Evolutionary conservation across 2,888 invertebrate genomes (phyloP).

Genomic region (Xanthia togata): DNA sequence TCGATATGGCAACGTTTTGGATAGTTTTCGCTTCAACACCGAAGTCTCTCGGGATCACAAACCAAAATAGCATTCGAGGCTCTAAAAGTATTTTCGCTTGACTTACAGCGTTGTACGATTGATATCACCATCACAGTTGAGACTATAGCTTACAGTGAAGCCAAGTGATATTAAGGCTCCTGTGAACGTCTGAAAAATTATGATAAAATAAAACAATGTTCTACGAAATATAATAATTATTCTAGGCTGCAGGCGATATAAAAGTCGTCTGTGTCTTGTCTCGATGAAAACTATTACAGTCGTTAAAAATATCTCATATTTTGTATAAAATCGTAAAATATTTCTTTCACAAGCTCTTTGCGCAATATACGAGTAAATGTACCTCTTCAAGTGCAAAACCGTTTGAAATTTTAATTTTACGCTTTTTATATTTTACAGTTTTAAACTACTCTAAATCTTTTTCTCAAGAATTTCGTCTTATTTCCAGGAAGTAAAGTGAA

Average conservation of each 20-base stretch:
- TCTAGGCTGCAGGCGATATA: slow-evolving; percentile 8
- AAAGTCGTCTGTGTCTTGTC: slow-evolving; percentile 27
- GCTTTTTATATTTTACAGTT: slow-evolving; percentile 35
- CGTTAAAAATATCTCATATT: slow-evolving; percentile 48
- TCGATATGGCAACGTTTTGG: slow-evolving; percentile 31
- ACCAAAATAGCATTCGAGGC: slow-evolving; percentile 20
- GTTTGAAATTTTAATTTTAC: slow-evolving; percentile 41
- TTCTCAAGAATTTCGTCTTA: slow-evolving; percentile 3
- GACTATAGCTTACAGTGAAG: neutral
- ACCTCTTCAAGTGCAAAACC: slow-evolving; percentile 29
- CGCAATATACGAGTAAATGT: slow-evolving; percentile 38
- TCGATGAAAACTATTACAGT: slow-evolving; percentile 31
- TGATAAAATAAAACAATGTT: neutral
- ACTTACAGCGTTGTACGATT: neutral
- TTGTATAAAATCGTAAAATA: slow-evolving; percentile 43
- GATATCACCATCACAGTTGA: neutral
- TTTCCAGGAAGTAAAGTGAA: neutral
- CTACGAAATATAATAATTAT: neutral
- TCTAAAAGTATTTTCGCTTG: slow-evolving; percentile 4
- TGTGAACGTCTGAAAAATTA: neutral
- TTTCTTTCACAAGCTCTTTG: slow-evolving; percentile 35
- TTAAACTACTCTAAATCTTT: slow-evolving; percentile 27
- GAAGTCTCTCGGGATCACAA: slow-evolving; percentile 15
- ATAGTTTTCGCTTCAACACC: slow-evolving; percentile 29
- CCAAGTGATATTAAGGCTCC: neutral